Evolutionary conservation across 2,113 vertebrate species (phyloP).

Genomic region (Callospermophilus lateralis): DNA sequence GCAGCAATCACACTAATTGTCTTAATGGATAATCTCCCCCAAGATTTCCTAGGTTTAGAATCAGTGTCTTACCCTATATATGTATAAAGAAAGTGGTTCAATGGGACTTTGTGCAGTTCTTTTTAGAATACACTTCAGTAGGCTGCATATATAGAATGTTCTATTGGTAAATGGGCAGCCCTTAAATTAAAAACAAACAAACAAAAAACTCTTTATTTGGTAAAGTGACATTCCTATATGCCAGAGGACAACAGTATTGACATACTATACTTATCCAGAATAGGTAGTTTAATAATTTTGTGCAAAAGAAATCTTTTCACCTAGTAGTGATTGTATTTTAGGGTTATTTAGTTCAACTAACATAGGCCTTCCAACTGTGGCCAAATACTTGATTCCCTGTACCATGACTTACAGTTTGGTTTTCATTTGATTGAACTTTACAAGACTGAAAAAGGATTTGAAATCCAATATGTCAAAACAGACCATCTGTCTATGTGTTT

Average conservation of each 20-base stretch:
- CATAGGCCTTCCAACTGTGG: background rate
- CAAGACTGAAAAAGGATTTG: conserved; percentile 56
- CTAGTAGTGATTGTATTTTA: background rate
- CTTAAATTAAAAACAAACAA: background rate
- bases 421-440: conserved; percentile 73
- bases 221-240: background rate
- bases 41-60: background rate
- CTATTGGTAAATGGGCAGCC: background rate
- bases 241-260: background rate
- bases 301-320: background rate
- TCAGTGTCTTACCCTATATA: background rate
- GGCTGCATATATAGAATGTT: background rate
- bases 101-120: background rate
- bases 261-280: background rate
- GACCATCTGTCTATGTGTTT: conserved; percentile 67
- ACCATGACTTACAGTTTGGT: conserved; percentile 53
- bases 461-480: conserved; percentile 64
- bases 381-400: conserved; percentile 49
- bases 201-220: background rate
- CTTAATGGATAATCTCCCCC: background rate
- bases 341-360: conserved; percentile 46
- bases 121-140: background rate
- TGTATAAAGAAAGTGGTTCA: background rate
- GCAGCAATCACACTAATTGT: background rate
- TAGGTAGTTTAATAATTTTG: conserved; percentile 16